These are phyloP conservation scores for Hydrocynus forskahlii DNA, from an alignment of 2,797 vertebrate species.

Conservation along the genomic window DNA sequence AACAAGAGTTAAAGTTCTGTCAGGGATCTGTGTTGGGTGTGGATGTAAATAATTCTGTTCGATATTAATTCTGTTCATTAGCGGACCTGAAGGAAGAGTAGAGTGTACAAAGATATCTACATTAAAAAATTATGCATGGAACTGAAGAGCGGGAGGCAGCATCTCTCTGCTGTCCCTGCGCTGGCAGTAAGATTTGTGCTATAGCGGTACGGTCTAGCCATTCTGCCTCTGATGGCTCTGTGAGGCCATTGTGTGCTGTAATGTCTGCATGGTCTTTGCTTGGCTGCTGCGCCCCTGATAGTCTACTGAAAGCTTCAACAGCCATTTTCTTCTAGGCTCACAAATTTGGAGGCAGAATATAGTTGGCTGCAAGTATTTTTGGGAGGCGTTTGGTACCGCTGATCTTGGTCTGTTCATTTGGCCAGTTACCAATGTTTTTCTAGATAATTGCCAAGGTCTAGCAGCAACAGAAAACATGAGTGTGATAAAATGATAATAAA, in stretches of 20 bases:
- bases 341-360: conserved; percentile 10
- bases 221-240: not conserved
- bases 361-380: conserved; percentile 12
- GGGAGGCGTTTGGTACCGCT: too few relatives aligned
- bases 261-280: not conserved
- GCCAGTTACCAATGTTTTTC: too few relatives aligned
- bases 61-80: too few relatives aligned
- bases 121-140: too few relatives aligned
- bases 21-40: too few relatives aligned
- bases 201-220: not conserved
- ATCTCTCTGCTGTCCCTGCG: not conserved
- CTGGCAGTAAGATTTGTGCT: not conserved
- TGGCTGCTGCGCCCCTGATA: not conserved
- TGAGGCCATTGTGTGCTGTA: not conserved
- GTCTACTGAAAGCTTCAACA: not conserved
- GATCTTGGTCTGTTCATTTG: not conserved
- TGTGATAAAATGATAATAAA: too few relatives aligned
- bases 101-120: too few relatives aligned
- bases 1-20: too few relatives aligned
- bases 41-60: too few relatives aligned
- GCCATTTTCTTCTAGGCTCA: not conserved
- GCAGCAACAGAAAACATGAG: too few relatives aligned
- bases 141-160: not conserved
- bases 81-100: too few relatives aligned
- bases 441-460: too few relatives aligned